Conservation (phyloP, 2,888 invertebrate genomes). For the Epistrophe grossulariae region DNA sequence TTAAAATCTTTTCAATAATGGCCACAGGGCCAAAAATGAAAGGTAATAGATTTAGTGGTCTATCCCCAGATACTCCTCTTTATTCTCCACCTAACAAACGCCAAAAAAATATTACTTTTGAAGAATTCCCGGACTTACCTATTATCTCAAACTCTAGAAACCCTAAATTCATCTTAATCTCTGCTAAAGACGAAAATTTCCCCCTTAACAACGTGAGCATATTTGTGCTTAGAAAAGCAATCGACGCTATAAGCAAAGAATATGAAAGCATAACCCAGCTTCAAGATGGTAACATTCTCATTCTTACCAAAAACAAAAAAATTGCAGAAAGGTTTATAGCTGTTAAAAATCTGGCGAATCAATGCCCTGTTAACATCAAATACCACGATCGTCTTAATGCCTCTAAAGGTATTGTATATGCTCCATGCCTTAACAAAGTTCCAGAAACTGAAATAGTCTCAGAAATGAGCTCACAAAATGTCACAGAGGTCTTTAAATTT, state of each 20-base stretch:
- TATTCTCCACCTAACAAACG: neutral
- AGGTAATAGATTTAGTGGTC: neutral
- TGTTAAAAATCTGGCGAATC: neutral
- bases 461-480: neutral
- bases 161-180: constrained; percentile 1
- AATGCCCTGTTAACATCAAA: constrained; percentile 8
- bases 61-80: neutral
- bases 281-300: constrained; percentile 18
- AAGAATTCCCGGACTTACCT: neutral
- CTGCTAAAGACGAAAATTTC: neutral
- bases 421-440: neutral
- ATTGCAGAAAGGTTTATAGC: neutral
- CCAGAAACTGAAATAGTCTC: neutral
- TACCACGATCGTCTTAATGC: neutral
- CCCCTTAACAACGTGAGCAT: neutral
- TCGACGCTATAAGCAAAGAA: constrained; percentile 15
- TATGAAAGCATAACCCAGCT: constrained; percentile 25
- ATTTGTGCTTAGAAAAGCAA: constrained; percentile 14
- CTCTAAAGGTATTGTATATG: neutral
- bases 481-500: neutral
- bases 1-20: neutral
- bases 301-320: constrained; percentile 1
- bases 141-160: neutral
- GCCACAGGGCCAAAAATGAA: neutral
- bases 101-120: neutral